Base-by-base conservation (phyloP, 2,797 vertebrate genomes). In the Acipenser oxyrinchus region DNA sequence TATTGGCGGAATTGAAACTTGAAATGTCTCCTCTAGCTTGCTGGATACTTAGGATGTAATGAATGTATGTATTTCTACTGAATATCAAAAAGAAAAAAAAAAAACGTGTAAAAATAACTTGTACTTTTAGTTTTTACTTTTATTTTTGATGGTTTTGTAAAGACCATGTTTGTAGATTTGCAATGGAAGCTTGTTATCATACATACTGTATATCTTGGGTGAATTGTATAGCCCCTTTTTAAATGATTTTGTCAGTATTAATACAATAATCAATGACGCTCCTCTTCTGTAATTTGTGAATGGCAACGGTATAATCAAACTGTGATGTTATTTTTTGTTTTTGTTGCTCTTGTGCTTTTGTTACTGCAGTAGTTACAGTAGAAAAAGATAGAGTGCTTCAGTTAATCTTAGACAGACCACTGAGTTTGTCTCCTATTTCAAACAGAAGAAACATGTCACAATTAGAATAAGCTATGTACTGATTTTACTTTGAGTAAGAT, bases 191-290 rank as follows among this genome's bases (percentile, higher is more conserved):
- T 11, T 37, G 23, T 37, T 5, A 60, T 83, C 81, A 82, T 85
- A 83, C 81, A 82, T 83, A 81, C 83, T 87, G 82, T 83, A 82
- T 83, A 67, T 78, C 80, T 75, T 79, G 77, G 51, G 65, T 52
- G 50, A 49, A 76, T 77, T n/a, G 6, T 64, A 48, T 8, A 11
- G 3, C 23, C n/a, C 23, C 12, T 68, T 73, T 80, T 73, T 80
- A 37, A 37, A 37, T 83, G 77, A 85, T 80, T 81, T 4, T 81
- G 83, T 85, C 88, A 88, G 86, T 89, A 87, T 88, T 88, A 85
- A 6, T 76, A 78, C 80, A 80, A 70, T 79, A 85, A 74, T 76
- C 77, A 78, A 75, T 72, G 75, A 68, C 73, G 77, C 15, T 18
- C 15, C 82, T 79, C 81, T 64, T 81, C 76, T 83, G 83, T 87